Conservation (phyloP, 2,113 vertebrate genomes). For the Colaptes auratus region DNA sequence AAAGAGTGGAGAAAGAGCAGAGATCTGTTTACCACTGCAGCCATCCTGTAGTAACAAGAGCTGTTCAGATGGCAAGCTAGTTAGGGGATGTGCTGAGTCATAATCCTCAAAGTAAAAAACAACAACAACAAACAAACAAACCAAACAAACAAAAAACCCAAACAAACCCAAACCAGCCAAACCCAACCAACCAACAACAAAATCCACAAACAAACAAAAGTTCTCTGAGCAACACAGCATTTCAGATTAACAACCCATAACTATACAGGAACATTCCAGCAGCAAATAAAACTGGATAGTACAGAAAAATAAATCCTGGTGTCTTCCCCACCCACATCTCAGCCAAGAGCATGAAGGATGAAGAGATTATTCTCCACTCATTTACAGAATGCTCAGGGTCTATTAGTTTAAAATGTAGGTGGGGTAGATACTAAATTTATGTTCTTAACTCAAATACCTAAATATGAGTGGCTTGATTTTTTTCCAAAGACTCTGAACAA, state of each 20-base stretch:
- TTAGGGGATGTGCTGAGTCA: neutral
- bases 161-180: neutral
- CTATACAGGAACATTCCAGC: neutral
- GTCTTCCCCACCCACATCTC: neutral
- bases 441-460: neutral
- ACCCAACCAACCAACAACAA: neutral
- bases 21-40: neutral
- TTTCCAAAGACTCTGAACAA: neutral
- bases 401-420: neutral
- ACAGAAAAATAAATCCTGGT: neutral
- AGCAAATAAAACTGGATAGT: neutral
- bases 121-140: neutral
- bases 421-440: neutral
- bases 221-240: neutral
- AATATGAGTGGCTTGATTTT: constrained; percentile 24
- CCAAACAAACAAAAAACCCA: neutral
- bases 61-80: neutral
- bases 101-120: neutral
- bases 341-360: neutral
- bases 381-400: neutral
- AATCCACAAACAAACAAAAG: neutral
- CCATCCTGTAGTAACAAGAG: neutral
- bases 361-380: neutral
- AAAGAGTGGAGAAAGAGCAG: neutral
- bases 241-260: neutral